Evolutionary conservation across 2,888 invertebrate species (phyloP), one percentile per base, ranked within the genome.

Genomic region (Diogma glabrata): DNA sequence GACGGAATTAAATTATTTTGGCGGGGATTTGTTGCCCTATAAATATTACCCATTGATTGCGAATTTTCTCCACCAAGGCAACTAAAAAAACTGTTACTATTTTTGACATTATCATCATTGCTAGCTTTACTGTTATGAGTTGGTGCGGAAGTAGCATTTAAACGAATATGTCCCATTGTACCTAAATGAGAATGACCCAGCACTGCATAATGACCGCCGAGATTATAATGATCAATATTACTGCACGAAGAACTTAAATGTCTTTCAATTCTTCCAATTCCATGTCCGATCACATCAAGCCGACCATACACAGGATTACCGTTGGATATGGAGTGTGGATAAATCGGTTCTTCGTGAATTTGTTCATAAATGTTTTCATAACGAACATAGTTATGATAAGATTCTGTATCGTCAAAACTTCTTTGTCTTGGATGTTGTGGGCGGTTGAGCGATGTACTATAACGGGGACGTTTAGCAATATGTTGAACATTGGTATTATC

Each of bases 161-260:
- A 53, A 1, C 71, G 63, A 54, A 70, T 68, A 53, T 71, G 71
- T 0, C 70, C 69, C 3, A 71, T 69, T 0, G 70, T 69, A 19
- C 70, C 69, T n/a, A 65, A 69, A 55, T 70, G 70, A 2, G 70
- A 70, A 54, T 68, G 70, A 0, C 70, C 70, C 43, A 70, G 56
- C 7, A 70, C 69, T 0, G 70, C 70, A 51, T 70, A 70, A 49
- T 70, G 70, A 0, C 70, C 69, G 4, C 70, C 70, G 9, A 70
- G 58, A 58, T 71, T 72, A 45, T 70, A 72, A 55, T 72, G 72
- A 59, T 72, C 72, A 52, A 75, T 74, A 62, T 78, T 78, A 51
- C 80, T 78, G 61, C 81, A 81, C n/a, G 81, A 80, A 0, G 81
- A 80, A 50, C 79, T 79, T 53, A 81, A 69, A 59, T 77, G 77